Evolutionary conservation across 2,888 invertebrate species (phyloP).

Genomic region (Pandemis cinnamomeana): DNA sequence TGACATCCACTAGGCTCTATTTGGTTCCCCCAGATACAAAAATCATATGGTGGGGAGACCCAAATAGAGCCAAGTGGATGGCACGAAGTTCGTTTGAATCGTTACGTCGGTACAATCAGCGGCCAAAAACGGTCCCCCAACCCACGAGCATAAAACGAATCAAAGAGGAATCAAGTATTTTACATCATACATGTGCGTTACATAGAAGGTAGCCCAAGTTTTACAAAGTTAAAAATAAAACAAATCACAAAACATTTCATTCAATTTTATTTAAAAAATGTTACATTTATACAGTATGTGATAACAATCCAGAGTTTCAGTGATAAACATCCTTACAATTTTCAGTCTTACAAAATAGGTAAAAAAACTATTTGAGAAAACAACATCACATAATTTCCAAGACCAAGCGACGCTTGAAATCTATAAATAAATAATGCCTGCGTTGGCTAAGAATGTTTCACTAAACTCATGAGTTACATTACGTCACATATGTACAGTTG

Average conservation of each 20-base stretch:
- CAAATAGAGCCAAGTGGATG: too few relatives aligned
- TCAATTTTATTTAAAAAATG: conserved; percentile 75
- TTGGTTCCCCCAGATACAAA: too few relatives aligned
- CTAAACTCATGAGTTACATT: not conserved
- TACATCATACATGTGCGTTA: too few relatives aligned
- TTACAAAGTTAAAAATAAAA: conserved; percentile 43
- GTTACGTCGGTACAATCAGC: too few relatives aligned
- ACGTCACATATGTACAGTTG: not conserved
- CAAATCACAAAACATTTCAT: conserved; percentile 64
- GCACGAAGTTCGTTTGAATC: too few relatives aligned
- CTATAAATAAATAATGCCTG: not conserved
- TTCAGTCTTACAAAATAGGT: conserved; percentile 61
- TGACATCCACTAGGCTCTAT: too few relatives aligned
- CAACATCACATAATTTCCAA: conserved; percentile 18
- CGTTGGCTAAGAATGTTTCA: not conserved
- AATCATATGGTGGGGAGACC: too few relatives aligned
- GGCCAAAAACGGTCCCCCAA: too few relatives aligned
- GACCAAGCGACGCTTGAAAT: not conserved
- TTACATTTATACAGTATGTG: conserved; percentile 69
- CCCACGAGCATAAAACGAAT: too few relatives aligned
- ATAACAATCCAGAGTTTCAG: conserved; percentile 76
- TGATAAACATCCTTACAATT: conserved; percentile 51
- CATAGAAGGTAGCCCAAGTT: too few relatives aligned
- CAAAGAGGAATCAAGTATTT: too few relatives aligned
- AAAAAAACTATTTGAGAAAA: conserved; percentile 47